Evolutionary conservation across 2,113 vertebrate genomes (phyloP).

Genomic region (Delphinus delphis): DNA sequence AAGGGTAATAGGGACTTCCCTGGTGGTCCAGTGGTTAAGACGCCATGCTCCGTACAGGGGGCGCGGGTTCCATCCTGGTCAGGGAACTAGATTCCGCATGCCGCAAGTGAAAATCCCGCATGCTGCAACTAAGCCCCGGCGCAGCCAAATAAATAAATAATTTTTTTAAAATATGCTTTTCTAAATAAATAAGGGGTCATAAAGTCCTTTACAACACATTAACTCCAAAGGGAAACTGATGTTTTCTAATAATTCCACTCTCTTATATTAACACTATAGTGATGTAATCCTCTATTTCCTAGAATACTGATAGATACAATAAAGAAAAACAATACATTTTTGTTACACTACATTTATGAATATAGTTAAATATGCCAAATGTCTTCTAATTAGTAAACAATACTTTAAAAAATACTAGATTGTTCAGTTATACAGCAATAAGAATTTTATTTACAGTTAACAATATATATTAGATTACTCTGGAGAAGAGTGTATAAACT

Average conservation of each 20-base stretch:
- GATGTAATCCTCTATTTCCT: not conserved
- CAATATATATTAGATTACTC: not conserved
- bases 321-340: conserved; percentile 15
- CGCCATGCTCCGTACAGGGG: too few species aligned
- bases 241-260: conserved; percentile 22
- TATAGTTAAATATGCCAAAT: not conserved
- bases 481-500: not conserved
- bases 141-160: too few species aligned
- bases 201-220: not conserved
- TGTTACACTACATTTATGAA: not conserved
- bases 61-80: too few species aligned
- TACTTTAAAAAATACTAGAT: conserved; percentile 28
- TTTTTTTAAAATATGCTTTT: too few species aligned
- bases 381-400: conserved; percentile 34
- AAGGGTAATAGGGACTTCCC: not conserved
- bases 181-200: not conserved
- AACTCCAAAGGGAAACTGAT: not conserved
- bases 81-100: too few species aligned
- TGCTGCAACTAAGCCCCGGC: too few species aligned
- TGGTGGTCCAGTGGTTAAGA: too few species aligned
- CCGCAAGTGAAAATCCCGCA: too few species aligned
- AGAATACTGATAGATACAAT: not conserved
- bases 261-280: not conserved
- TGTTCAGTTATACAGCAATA: not conserved
- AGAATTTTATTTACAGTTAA: not conserved